A percentile compares a stretch with the other conserved stretches of the same genome.
Evolutionary conservation across 1,140 invertebrate species (phyloP).

Genomic region (Watersipora subatra): DNA sequence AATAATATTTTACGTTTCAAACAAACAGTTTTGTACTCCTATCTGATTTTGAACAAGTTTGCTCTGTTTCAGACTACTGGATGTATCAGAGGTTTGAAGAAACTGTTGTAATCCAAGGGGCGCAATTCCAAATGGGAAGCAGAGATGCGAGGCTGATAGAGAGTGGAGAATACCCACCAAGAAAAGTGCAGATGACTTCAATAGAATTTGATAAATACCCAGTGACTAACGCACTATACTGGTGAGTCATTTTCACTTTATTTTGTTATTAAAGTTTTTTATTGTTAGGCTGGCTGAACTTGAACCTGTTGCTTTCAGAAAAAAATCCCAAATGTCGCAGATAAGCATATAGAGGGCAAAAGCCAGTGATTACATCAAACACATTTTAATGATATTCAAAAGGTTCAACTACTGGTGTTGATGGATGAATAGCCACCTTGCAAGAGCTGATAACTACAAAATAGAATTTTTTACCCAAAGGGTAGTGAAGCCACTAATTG

Average conservation of each 20-base stretch:
- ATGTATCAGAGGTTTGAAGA: not conserved
- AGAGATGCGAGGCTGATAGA: slow-evolving; percentile 22
- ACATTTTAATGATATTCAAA: not conserved
- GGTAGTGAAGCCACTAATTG: too few relatives aligned
- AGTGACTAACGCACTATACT: slow-evolving; percentile 27
- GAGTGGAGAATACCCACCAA: slow-evolving; percentile 30
- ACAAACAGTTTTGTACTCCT: too few relatives aligned
- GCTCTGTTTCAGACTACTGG: not conserved
- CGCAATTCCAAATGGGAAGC: slow-evolving; percentile 24
- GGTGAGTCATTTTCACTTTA: slow-evolving; percentile 11
- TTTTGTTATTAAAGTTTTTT: not conserved
- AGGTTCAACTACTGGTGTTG: not conserved
- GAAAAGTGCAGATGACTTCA: slow-evolving; percentile 17
- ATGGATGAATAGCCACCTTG: not conserved
- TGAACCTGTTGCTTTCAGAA: too few relatives aligned
- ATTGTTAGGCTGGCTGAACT: not conserved
- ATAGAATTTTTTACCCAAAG: too few relatives aligned
- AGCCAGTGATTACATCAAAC: not conserved
- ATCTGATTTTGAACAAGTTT: too few relatives aligned
- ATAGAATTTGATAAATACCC: slow-evolving; percentile 29
- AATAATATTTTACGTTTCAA: too few relatives aligned
- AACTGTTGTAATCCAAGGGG: slow-evolving; percentile 12
- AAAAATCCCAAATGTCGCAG: too few relatives aligned
- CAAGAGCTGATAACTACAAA: too few relatives aligned
- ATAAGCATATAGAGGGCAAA: not conserved